A percentile compares a stretch with the other conserved stretches of the same genome.
These are phyloP conservation scores for Crax fasciolata DNA, from an alignment of 2,797 vertebrate species.

Conservation along the genomic window DNA sequence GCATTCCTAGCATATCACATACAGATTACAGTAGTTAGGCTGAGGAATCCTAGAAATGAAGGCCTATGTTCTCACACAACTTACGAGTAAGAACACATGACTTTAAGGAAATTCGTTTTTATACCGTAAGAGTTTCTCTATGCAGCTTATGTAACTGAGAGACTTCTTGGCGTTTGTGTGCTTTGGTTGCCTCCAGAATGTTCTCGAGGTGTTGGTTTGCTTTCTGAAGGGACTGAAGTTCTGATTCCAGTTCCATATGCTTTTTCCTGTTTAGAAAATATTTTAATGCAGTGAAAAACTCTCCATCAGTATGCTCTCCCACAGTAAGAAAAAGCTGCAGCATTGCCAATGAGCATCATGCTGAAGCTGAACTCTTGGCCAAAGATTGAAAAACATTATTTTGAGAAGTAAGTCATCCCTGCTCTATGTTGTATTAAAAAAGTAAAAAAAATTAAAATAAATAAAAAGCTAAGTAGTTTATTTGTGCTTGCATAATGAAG, in stretches of 20 bases:
- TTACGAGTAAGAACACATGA: background rate
- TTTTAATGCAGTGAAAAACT: conserved; percentile 3
- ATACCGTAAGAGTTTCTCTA: conserved; percentile 93
- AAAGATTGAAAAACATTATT: background rate
- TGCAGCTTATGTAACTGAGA: conserved; percentile 94
- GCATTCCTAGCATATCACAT: background rate
- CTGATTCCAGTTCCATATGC: conserved; percentile 90
- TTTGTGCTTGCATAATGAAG: conserved; percentile 51
- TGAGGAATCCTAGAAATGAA: background rate
- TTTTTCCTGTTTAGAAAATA: conserved; percentile 86
- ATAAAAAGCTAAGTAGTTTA: conserved; percentile 42
- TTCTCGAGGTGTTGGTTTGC: conserved; percentile 94
- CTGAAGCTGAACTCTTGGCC: conserved; percentile 4
- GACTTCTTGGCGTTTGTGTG: conserved; percentile 90
- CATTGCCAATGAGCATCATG: background rate
- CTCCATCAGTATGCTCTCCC: background rate
- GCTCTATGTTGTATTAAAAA: background rate
- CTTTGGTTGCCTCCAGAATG: conserved; percentile 94
- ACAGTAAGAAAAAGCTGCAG: background rate
- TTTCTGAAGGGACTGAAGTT: conserved; percentile 92
- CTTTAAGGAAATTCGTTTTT: background rate
- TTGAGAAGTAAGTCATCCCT: background rate
- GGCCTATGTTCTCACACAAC: background rate
- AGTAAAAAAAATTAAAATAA: background rate
- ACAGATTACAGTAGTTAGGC: background rate